These are phyloP conservation scores for Aleiodes leptofemur DNA, from an alignment of 2,888 invertebrate genomes.

Conservation along the genomic window DNA sequence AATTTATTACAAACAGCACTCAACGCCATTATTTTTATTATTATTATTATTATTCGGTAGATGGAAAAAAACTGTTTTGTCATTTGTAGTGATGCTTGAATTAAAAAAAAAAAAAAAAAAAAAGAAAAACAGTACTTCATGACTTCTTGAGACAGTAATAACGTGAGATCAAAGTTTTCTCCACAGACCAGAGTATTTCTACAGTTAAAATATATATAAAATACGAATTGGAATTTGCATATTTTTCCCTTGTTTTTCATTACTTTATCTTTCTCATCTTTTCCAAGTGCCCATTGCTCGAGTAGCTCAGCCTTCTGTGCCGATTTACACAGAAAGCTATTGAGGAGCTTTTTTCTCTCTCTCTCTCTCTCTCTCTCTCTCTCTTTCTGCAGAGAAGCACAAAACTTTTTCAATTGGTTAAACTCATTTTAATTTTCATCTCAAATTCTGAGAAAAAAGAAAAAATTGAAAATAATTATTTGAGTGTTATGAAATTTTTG, in stretches of 20 bases:
- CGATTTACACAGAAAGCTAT: conserved; percentile 41
- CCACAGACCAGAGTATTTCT: conserved; percentile 37
- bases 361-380: too few species aligned
- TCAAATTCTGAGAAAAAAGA: conserved; percentile 27
- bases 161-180: conserved; percentile 71
- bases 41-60: neutral
- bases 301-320: conserved; percentile 46
- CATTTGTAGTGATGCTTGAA: conserved; percentile 61
- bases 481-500: conserved; percentile 62
- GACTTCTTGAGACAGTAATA: conserved; percentile 68
- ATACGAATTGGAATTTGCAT: conserved; percentile 34
- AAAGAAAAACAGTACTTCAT: conserved; percentile 44
- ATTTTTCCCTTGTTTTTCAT: conserved; percentile 30
- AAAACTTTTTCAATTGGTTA: conserved; percentile 61
- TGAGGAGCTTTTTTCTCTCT: conserved; percentile 26
- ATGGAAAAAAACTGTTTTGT: conserved; percentile 40
- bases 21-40: neutral
- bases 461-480: conserved; percentile 71
- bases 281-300: conserved; percentile 28
- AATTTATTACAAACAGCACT: neutral
- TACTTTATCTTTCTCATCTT: conserved; percentile 35
- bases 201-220: conserved; percentile 38
- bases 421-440: conserved; percentile 72
- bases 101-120: conserved; percentile 52
- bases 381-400: conserved; percentile 49